These are phyloP conservation scores for Pionites leucogaster DNA, from an alignment of 2,113 vertebrate genomes.

Conservation along the genomic window DNA sequence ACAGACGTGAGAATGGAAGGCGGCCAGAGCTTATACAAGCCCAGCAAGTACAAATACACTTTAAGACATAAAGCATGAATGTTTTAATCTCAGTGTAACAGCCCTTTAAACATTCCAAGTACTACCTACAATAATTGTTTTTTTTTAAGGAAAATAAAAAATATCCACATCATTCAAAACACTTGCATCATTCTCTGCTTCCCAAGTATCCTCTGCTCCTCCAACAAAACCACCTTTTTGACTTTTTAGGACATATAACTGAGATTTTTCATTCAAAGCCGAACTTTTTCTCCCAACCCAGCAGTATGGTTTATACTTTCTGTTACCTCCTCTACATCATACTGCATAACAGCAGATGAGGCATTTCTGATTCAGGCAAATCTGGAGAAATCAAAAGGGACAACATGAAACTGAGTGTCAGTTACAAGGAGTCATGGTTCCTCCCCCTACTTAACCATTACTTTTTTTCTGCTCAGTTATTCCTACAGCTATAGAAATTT, in stretches of 20 bases:
- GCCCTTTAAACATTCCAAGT: not conserved
- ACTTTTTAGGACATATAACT: not conserved
- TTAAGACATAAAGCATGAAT: not conserved
- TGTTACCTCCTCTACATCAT: not conserved
- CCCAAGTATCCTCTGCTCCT: not conserved
- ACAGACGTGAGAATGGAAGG: fast-evolving
- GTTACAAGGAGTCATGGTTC: not conserved
- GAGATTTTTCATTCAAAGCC: not conserved
- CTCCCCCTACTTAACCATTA: not conserved
- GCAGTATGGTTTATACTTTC: not conserved
- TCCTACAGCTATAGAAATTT: not conserved
- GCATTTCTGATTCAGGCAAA: not conserved
- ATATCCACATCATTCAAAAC: not conserved
- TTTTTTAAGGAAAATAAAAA: not conserved
- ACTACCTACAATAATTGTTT: not conserved
- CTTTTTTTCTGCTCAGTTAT: not conserved
- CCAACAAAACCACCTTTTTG: not conserved
- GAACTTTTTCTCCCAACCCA: not conserved
- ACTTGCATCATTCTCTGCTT: not conserved
- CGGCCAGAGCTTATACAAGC: not conserved
- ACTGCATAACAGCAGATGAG: not conserved
- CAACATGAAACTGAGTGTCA: not conserved
- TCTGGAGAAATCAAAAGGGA: not conserved
- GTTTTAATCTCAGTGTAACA: not conserved
- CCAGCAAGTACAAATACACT: not conserved